These are phyloP conservation scores for Apocrypta bakeri DNA, from an alignment of 1,140 invertebrate genomes.

Conservation along the genomic window DNA sequence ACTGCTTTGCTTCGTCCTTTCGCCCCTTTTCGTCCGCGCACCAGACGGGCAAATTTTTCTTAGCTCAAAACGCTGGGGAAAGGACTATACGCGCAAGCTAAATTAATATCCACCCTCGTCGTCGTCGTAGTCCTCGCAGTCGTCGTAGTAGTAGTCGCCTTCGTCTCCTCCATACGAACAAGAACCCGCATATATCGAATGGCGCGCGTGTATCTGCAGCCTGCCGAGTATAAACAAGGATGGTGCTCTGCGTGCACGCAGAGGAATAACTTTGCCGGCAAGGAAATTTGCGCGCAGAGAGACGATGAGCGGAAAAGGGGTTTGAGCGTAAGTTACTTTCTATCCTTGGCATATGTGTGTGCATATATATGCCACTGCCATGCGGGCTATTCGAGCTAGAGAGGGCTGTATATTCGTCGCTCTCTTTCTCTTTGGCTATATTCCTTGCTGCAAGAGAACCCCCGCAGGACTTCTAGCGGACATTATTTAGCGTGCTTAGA, in stretches of 20 bases:
- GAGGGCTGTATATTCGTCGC: conserved; percentile 15
- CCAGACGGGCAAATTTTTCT: conserved; percentile 68
- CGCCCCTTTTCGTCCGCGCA: conserved; percentile 29
- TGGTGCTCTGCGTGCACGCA: conserved; percentile 10
- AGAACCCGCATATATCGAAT: not conserved
- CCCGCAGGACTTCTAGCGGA: conserved; percentile 67
- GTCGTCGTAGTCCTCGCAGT: conserved; percentile 11
- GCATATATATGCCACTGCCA: conserved; percentile 43
- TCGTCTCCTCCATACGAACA: not conserved
- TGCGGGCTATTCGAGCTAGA: conserved; percentile 59
- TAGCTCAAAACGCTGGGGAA: conserved; percentile 62
- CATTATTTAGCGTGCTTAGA: conserved; percentile 73
- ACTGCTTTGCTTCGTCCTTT: not conserved
- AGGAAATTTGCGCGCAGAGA: conserved; percentile 54
- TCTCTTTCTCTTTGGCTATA: conserved; percentile 37
- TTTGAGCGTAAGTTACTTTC: not conserved
- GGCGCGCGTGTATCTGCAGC: not conserved
- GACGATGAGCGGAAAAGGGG: conserved; percentile 31
- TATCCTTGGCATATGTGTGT: too few species aligned
- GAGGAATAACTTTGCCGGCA: conserved; percentile 52
- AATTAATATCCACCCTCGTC: conserved; percentile 67
- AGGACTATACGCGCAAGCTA: conserved; percentile 65
- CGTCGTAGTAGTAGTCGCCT: conserved; percentile 25
- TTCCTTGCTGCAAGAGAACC: not conserved
- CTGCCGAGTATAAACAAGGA: not conserved